Conservation (phyloP, 2,113 vertebrate genomes). For the Dromas ardeola region DNA sequence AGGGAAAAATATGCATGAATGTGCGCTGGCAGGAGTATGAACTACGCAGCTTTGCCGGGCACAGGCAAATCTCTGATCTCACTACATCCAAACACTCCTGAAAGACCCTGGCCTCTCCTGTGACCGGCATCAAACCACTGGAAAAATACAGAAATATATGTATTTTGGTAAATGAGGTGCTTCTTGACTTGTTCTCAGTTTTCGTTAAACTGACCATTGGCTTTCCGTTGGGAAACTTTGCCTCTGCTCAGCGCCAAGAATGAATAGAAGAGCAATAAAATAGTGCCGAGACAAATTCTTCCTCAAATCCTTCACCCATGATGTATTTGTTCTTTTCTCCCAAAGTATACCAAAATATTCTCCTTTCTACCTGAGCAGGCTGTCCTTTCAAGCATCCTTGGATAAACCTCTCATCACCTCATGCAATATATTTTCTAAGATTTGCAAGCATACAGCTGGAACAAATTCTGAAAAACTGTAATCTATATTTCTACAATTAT, state of each 20-base stretch:
- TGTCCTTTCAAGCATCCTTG: not conserved
- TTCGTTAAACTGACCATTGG: rapidly evolving
- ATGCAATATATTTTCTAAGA: not conserved
- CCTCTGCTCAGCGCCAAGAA: not conserved
- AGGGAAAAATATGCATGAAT: not conserved
- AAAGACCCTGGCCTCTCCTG: not conserved
- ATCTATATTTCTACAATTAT: not conserved
- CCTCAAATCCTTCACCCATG: not conserved
- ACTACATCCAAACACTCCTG: not conserved
- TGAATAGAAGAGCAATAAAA: not conserved
- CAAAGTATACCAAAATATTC: not conserved
- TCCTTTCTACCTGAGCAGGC: not conserved
- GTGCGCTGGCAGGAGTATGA: not conserved
- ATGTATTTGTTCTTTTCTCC: not conserved
- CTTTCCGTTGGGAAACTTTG: not conserved
- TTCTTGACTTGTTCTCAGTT: not conserved
- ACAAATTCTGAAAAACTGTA: not conserved
- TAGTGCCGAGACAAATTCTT: not conserved
- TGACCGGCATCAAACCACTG: not conserved
- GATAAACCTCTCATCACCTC: not conserved
- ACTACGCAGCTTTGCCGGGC: not conserved
- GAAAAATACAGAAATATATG: not conserved
- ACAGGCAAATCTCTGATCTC: not conserved
- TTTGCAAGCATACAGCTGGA: not conserved
- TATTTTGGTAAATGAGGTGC: not conserved